Evolutionary conservation across 1,140 invertebrate genomes (phyloP), one percentile per base, ranked within the genome.

Genomic region (Leguminivora glycinivorella): DNA sequence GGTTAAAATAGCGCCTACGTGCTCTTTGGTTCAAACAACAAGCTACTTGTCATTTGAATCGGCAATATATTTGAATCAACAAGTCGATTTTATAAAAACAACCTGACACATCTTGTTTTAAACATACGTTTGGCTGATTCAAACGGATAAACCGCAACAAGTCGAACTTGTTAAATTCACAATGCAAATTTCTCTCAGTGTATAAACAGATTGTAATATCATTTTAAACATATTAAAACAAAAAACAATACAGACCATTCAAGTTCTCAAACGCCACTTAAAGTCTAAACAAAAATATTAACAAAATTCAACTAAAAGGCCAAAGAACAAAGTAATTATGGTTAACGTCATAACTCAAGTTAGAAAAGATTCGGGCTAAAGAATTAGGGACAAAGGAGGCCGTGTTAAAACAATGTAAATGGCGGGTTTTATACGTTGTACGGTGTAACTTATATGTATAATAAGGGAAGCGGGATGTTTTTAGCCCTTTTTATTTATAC

Each of bases 291-390:
- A 63, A 19, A 63, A 63, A 34, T 63, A 63, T 63, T 63, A 63
- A 63, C 58, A 63, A 63, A 63, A 63, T 63, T 63, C 34, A 63
- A 63, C 25, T 63, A 63, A 63, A 63, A 63, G 58, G n/a, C 24
- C 56, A 63, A 63, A 63, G 58, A 34, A 31, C 58, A 63, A 63
- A 63, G 58, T 63, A 34, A 63, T 63, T 63, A 63, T n/a, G 58
- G 14, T 12, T 63, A 63, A 63, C 26, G 26, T 63, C 58, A 63
- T 63, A 63, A 63, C 26, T 63, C 26, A 63, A 63, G 26, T 63
- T 63, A 63, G 58, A 31, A 63, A 63, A 63, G 58, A 63, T 63
- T 63, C 58, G 12, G 58, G 12, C 29, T 9, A 63, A 63, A 63
- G 58, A 63, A 63, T 63, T 34, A 63, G n/a, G 58, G 58, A 63